A percentile compares a stretch with the other conserved stretches of the same genome.
Evolutionary conservation across 2,797 vertebrate species (phyloP).

Genomic region (Arctocebus calabarensis): DNA sequence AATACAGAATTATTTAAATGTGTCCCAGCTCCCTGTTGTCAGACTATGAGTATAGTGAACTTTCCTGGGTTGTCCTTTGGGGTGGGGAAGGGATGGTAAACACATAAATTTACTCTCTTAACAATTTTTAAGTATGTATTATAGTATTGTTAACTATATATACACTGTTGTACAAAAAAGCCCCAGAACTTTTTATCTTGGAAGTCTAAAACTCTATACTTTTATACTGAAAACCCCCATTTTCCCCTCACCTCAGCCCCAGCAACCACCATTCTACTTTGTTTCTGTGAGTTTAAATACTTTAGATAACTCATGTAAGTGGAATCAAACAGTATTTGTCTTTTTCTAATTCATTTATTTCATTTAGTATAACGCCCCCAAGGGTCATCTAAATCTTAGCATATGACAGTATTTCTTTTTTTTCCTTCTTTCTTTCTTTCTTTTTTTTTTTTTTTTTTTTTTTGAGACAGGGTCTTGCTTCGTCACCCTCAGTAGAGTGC

Average conservation of each 20-base stretch:
- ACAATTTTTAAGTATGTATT: neutral
- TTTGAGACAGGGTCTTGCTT: too few relatives aligned
- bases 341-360: neutral
- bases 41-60: neutral
- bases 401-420: neutral
- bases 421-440: too few relatives aligned
- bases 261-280: neutral
- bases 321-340: neutral
- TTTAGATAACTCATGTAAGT: neutral
- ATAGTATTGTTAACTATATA: neutral
- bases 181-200: neutral
- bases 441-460: too few relatives aligned
- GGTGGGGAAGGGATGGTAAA: neutral
- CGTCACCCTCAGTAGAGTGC: too few relatives aligned
- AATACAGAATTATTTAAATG: neutral
- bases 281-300: neutral
- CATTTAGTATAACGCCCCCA: neutral
- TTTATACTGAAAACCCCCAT: neutral
- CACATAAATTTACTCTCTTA: neutral
- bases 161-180: neutral
- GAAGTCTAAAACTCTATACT: neutral
- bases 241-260: neutral
- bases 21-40: neutral
- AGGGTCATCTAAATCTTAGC: neutral
- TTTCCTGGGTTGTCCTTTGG: neutral